Conservation (phyloP, 2,797 vertebrate species). For the Peromyscus aztecus region DNA sequence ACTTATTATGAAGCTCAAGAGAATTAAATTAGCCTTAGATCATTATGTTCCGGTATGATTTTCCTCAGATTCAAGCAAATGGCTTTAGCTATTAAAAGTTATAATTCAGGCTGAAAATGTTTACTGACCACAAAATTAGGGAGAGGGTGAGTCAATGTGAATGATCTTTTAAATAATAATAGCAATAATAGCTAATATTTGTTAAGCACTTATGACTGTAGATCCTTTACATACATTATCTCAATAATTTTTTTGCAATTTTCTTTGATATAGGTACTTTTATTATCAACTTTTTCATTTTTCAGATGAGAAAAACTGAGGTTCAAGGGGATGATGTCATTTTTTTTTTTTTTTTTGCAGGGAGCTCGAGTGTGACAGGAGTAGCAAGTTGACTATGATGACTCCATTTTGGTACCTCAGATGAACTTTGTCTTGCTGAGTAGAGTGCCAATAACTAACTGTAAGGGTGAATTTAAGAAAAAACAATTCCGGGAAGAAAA, state of each 20-base stretch:
- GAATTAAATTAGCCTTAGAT: background rate
- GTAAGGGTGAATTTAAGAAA: background rate
- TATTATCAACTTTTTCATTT: conserved; percentile 29
- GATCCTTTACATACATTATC: background rate
- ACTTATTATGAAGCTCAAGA: background rate
- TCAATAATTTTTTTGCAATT: background rate
- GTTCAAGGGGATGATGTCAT: background rate
- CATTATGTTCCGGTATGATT: background rate
- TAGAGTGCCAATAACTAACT: background rate
- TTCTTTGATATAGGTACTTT: background rate
- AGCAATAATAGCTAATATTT: conserved; percentile 20
- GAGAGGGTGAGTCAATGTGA: background rate
- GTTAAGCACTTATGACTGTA: conserved; percentile 24
- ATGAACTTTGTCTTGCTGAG: background rate
- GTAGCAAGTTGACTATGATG: background rate
- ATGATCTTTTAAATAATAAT: conserved; percentile 27
- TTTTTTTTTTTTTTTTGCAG: background rate
- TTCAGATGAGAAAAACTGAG: conserved; percentile 33
- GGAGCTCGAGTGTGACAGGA: background rate
- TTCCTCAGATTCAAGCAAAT: background rate
- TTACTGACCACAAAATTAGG: background rate
- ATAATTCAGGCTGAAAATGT: conserved; percentile 39
- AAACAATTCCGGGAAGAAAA: background rate
- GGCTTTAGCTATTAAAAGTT: conserved; percentile 40
- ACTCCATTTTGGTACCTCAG: background rate